Conservation (phyloP, 1,140 invertebrate genomes). For the Trichoplusia ni region DNA sequence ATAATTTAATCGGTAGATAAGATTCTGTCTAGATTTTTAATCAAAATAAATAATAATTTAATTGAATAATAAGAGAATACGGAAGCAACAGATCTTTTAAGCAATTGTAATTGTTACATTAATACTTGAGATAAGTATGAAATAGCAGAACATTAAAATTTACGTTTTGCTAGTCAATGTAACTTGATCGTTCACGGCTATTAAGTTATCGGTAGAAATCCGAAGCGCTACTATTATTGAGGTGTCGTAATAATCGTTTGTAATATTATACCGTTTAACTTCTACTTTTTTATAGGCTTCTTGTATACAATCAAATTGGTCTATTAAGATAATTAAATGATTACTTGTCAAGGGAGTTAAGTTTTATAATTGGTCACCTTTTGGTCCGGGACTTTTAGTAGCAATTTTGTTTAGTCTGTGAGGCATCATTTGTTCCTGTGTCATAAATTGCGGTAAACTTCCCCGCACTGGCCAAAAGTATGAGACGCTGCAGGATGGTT, state of each 20-base stretch:
- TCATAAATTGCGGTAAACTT: too few relatives aligned
- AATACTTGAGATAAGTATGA: slow-evolving; percentile 3
- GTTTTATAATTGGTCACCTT: too few relatives aligned
- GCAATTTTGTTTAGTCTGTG: too few relatives aligned
- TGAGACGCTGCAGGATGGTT: too few relatives aligned
- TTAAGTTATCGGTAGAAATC: slow-evolving; percentile 44
- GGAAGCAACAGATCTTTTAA: neutral
- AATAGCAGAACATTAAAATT: slow-evolving; percentile 28
- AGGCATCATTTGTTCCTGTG: too few relatives aligned
- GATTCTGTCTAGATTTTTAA: too few relatives aligned
- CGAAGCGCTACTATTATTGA: slow-evolving; percentile 36
- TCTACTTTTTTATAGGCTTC: neutral
- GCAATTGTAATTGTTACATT: neutral
- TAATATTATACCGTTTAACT: slow-evolving; percentile 25
- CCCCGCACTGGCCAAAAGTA: too few relatives aligned
- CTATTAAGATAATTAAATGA: too few relatives aligned
- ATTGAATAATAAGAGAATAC: neutral
- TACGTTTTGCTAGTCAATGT: slow-evolving; percentile 29
- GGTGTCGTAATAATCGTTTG: slow-evolving; percentile 35
- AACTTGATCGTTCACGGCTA: slow-evolving; percentile 44
- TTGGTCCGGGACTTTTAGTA: too few relatives aligned
- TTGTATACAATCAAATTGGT: neutral
- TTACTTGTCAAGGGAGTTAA: too few relatives aligned
- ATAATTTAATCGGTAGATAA: too few relatives aligned
- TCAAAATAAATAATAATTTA: too few relatives aligned